Conservation (phyloP, 2,113 vertebrate species). For the Notarius lentiginosus region DNA sequence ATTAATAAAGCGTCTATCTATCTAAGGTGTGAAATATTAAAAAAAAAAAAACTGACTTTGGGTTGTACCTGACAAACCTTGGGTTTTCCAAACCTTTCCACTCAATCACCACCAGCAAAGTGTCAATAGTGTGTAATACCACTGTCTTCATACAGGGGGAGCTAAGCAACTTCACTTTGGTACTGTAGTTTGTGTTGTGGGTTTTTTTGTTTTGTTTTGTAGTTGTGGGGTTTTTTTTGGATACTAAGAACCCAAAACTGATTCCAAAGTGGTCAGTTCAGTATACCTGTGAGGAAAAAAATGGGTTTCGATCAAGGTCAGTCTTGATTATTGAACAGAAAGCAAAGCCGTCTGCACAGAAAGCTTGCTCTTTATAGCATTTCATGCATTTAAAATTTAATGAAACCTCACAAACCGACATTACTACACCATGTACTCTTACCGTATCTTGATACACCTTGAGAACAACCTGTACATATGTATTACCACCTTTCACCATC, state of each 20-base stretch:
- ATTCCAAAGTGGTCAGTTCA: not conserved
- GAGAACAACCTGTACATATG: not conserved
- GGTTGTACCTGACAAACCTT: not conserved
- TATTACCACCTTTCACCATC: not conserved
- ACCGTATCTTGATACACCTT: not conserved
- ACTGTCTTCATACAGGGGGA: conserved; percentile 44
- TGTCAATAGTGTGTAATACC: conserved; percentile 10
- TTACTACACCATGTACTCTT: not conserved
- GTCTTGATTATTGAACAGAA: not conserved
- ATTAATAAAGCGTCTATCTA: too few species aligned
- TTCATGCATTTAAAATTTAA: not conserved
- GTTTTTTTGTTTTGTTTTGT: too few species aligned
- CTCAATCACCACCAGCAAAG: not conserved
- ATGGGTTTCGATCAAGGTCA: not conserved
- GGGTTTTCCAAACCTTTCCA: not conserved
- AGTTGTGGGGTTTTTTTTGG: not conserved
- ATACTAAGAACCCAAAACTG: not conserved
- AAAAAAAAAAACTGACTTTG: not conserved
- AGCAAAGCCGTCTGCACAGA: not conserved
- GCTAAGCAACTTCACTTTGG: conserved; percentile 33
- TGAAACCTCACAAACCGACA: not conserved
- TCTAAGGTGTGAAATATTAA: too few species aligned
- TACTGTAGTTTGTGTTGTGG: not conserved
- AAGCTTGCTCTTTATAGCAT: not conserved
- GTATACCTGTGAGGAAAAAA: not conserved